A percentile compares a stretch with the other conserved stretches of the same genome.
These are phyloP conservation scores for Eptatretus atami DNA, from an alignment of 2,797 vertebrate genomes.

Conservation along the genomic window DNA sequence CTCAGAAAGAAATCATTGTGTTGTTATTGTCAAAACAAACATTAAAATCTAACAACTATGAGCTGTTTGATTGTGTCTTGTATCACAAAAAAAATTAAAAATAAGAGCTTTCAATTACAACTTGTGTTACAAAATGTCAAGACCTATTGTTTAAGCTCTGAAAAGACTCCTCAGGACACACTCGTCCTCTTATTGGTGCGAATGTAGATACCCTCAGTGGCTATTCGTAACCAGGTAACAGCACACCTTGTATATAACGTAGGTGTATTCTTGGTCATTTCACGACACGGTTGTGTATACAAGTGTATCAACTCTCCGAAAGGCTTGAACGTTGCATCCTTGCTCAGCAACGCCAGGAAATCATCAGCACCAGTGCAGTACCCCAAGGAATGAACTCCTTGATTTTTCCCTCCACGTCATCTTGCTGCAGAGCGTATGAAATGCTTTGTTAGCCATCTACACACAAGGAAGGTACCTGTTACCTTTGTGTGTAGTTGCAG, in stretches of 20 bases:
- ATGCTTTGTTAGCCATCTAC: background rate
- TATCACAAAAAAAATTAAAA: too few species aligned
- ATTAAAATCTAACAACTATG: too few species aligned
- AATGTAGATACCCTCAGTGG: too few species aligned
- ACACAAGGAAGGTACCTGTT: background rate
- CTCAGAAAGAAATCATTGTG: too few species aligned
- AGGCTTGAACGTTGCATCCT: constrained; percentile 70
- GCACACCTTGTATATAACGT: constrained; percentile 69
- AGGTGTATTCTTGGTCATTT: constrained; percentile 50
- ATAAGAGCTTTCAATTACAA: too few species aligned
- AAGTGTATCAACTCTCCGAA: constrained; percentile 59
- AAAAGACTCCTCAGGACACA: too few species aligned
- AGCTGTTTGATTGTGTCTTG: too few species aligned
- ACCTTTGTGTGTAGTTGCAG: background rate
- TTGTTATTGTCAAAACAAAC: too few species aligned
- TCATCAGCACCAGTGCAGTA: constrained; percentile 64
- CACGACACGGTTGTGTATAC: constrained; percentile 49
- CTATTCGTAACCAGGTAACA: background rate
- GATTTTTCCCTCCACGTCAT: constrained; percentile 70
- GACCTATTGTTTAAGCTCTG: too few species aligned
- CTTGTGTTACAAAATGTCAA: too few species aligned
- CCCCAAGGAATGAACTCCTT: constrained; percentile 48
- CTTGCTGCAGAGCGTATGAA: constrained; percentile 21
- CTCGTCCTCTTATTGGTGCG: too few species aligned
- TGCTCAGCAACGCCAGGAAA: constrained; percentile 63